These are phyloP conservation scores for Stegophylla sp. DNA, from an alignment of 2,888 invertebrate genomes.

Conservation along the genomic window DNA sequence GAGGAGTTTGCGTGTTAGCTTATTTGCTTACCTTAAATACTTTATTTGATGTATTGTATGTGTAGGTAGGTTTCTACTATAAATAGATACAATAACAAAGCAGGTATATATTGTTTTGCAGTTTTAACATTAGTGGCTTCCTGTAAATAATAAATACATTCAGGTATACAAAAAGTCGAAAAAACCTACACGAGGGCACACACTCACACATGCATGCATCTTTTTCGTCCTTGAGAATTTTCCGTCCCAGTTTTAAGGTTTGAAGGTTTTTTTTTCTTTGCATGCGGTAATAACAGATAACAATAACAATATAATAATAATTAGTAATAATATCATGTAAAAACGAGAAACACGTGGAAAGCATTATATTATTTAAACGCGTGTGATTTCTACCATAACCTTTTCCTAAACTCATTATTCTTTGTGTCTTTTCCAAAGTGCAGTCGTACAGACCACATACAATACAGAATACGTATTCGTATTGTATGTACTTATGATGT, in stretches of 20 bases:
- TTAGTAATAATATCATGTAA: slow-evolving; percentile 41
- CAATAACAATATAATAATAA: slow-evolving; percentile 36
- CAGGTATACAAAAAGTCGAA: background rate
- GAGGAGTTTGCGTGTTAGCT: too few relatives aligned
- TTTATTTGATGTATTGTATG: too few relatives aligned
- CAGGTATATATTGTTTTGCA: too few relatives aligned
- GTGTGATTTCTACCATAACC: slow-evolving; percentile 53
- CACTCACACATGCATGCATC: too few relatives aligned
- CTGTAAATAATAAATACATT: background rate
- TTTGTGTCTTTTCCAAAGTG: slow-evolving; percentile 29
- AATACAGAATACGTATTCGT: background rate
- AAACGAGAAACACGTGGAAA: slow-evolving; percentile 38
- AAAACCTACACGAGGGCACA: slow-evolving; percentile 8
- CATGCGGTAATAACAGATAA: background rate
- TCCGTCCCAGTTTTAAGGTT: slow-evolving; percentile 28
- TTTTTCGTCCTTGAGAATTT: slow-evolving; percentile 39
- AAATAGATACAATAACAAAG: too few relatives aligned
- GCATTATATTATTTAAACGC: slow-evolving; percentile 27
- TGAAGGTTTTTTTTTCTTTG: slow-evolving; percentile 33
- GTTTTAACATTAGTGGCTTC: background rate
- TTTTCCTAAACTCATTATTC: slow-evolving; percentile 21
- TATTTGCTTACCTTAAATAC: too few relatives aligned
- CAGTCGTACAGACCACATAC: background rate
- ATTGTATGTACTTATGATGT: background rate
- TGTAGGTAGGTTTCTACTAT: too few relatives aligned